Base-by-base conservation (phyloP, 2,888 invertebrate genomes). In the Napeogenes sylphis region DNA sequence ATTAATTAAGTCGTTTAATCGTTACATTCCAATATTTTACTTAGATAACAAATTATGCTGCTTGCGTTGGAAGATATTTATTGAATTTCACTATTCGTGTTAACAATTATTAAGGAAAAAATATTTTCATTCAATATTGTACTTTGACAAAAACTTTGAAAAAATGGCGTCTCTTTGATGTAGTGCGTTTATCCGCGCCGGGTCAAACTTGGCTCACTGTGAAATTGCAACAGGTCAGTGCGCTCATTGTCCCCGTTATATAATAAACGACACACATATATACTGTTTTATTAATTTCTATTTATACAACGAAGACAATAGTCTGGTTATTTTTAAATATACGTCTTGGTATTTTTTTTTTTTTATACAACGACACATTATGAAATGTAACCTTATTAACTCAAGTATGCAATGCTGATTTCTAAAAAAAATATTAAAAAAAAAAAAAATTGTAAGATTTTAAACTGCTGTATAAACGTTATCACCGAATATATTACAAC, bases 171-270 rank as follows among this genome's bases (percentile, higher is more conserved):
- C 61, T 66, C 70, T 73, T 71, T 71, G 72, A 72, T 70, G 68
- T 70, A 62, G 66, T 67, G 70, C 68, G 70, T 68, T 62, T 65
- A 59, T 66, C 66, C 68, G 65, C 68, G 58, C 65, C 58, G 69
- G 71, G 81, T 81, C 75, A 81, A 80, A 80, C 75, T 79, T 81
- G 80, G 71, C 74, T 62, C 61, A 77, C 78, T 86, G 87, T 88
- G 84, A 87, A 88, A 87, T 86, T 79, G 82, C 71, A 73, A 82
- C 87, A 83, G 87, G 87, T 87, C 87, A 88, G 75, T 84, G 84
- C 79, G 82, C 76, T 71, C 55, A 61, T 70, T 75, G 78, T 78
- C 74, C 77, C 77, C 80, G 74, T 77, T 81, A 77, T 70, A 53
- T 62, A 64, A 14, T 56, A 63, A 58, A 13, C n/a, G 53, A 60